A percentile compares a stretch with the other conserved stretches of the same genome.
These are phyloP conservation scores for Caenorhabditis wallacei DNA, from an alignment of 2,888 invertebrate genomes.

Conservation along the genomic window DNA sequence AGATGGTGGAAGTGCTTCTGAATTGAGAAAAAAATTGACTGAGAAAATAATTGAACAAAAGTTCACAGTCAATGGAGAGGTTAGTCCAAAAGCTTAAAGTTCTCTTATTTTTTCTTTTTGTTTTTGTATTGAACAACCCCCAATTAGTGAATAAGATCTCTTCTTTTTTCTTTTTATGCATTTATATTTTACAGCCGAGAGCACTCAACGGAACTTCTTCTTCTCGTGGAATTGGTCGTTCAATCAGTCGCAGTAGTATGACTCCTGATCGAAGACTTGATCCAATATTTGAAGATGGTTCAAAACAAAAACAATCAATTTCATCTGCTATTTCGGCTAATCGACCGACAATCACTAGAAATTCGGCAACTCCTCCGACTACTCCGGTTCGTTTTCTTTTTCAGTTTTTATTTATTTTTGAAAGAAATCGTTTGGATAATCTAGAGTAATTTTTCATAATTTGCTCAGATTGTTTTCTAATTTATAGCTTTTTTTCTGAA, in stretches of 20 bases:
- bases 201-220: slow-evolving; percentile 49
- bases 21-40: slow-evolving; percentile 66
- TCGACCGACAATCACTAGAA: slow-evolving; percentile 58
- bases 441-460: neutral
- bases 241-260: slow-evolving; percentile 66
- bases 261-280: slow-evolving; percentile 70
- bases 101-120: neutral
- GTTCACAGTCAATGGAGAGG: slow-evolving; percentile 71
- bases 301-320: slow-evolving; percentile 33
- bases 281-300: slow-evolving; percentile 69
- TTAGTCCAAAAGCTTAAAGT: no score
- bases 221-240: slow-evolving; percentile 58
- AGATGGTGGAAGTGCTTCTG: slow-evolving; percentile 60
- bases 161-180: neutral
- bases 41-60: slow-evolving; percentile 66
- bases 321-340: slow-evolving; percentile 43
- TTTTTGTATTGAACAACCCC: neutral
- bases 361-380: slow-evolving; percentile 56
- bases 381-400: slow-evolving; percentile 36
- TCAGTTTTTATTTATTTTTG: no score
- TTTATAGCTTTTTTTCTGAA: no score
- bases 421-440: neutral
- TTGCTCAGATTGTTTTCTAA: no score
- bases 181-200: slow-evolving; percentile 54
- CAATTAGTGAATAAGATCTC: slow-evolving; percentile 11